Evolutionary conservation across 2,113 vertebrate species (phyloP).

Genomic region (Chloroceryle aenea): DNA sequence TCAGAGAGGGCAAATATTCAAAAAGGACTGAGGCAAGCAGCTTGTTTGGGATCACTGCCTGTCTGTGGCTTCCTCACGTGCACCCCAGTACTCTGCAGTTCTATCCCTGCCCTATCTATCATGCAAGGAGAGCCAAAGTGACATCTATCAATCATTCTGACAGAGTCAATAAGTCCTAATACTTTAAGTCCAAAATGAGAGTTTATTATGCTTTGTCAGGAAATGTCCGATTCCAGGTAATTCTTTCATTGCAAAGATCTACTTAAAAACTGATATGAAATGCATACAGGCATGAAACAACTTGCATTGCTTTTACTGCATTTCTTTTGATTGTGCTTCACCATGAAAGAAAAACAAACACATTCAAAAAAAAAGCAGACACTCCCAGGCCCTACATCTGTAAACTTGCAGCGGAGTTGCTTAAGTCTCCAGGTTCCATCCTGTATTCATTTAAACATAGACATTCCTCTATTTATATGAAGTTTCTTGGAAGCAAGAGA

Average conservation of each 20-base stretch:
- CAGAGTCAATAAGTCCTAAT: neutral
- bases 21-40: neutral
- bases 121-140: neutral
- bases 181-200: neutral
- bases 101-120: neutral
- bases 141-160: neutral
- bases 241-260: neutral
- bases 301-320: slow-evolving; percentile 27
- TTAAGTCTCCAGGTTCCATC: slow-evolving; percentile 24
- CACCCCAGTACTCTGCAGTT: neutral
- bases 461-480: neutral
- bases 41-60: neutral
- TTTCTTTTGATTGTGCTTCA: slow-evolving; percentile 26
- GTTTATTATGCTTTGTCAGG: neutral
- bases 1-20: neutral
- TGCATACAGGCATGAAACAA: neutral
- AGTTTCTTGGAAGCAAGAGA: neutral
- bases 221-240: neutral
- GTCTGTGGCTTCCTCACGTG: neutral
- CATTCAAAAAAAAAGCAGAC: slow-evolving; percentile 22
- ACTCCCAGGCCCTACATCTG: slow-evolving; percentile 16
- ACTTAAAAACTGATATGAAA: slow-evolving; percentile 7
- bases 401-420: neutral
- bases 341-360: slow-evolving; percentile 43
- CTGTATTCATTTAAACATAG: slow-evolving; percentile 29